Evolutionary conservation across 2,797 vertebrate species (phyloP).

Genomic region (Melopsittacus undulatus): DNA sequence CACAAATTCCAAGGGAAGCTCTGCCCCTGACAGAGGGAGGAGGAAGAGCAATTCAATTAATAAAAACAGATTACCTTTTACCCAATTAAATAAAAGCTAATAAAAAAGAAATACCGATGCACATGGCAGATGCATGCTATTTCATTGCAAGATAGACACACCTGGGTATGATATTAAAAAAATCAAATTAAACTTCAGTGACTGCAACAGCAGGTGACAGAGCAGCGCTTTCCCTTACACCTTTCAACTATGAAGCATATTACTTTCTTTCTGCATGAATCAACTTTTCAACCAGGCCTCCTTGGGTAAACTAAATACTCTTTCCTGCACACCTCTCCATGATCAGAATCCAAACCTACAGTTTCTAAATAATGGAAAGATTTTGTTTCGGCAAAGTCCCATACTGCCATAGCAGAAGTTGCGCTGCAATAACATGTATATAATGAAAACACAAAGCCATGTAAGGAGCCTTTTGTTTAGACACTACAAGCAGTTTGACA

Average conservation of each 20-base stretch:
- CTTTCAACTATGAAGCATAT: neutral
- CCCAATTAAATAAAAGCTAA: slow-evolving; percentile 73
- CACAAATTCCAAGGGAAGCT: neutral
- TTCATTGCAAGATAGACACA: slow-evolving; percentile 52
- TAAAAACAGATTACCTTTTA: slow-evolving; percentile 72
- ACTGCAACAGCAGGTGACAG: slow-evolving; percentile 44
- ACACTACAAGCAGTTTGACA: slow-evolving; percentile 14
- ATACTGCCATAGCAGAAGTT: neutral
- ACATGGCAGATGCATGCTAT: slow-evolving; percentile 64
- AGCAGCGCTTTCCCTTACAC: neutral
- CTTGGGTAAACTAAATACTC: neutral
- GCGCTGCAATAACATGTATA: neutral
- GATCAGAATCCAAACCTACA: neutral
- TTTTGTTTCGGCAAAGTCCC: neutral
- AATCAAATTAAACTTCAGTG: slow-evolving; percentile 72
- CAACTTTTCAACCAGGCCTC: neutral
- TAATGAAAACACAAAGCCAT: neutral
- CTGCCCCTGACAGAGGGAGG: neutral
- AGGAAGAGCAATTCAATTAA: slow-evolving; percentile 61
- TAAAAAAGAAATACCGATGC: slow-evolving; percentile 55
- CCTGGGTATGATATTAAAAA: slow-evolving; percentile 67
- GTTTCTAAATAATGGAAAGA: neutral
- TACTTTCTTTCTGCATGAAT: neutral
- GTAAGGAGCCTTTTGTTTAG: neutral
- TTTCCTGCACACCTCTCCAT: neutral